Percentiles rank a stretch among this genome's conserved stretches.
Evolutionary conservation across 53 echinoderm and acorn worm genomes (phyloP).

Genomic region (Stichopus horrens): DNA sequence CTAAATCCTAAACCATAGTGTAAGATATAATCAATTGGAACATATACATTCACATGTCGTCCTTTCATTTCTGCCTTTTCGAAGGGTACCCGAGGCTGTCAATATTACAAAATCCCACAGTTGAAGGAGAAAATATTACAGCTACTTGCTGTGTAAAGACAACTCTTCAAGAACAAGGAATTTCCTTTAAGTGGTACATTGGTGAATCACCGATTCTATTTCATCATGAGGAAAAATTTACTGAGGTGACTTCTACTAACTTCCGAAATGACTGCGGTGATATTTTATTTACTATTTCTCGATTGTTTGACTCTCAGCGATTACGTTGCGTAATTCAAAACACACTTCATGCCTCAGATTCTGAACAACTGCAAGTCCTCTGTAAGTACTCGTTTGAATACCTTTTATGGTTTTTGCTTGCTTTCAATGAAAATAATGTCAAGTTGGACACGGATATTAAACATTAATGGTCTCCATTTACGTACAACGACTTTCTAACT

Average conservation of each 20-base stretch:
- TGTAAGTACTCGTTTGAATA: neutral
- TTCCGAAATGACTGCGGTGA: neutral
- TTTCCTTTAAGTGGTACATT: neutral
- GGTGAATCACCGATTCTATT: neutral
- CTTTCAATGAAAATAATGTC: too few species aligned
- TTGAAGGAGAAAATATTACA: neutral
- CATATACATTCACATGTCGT: too few species aligned
- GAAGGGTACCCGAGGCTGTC: neutral
- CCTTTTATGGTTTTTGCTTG: too few species aligned
- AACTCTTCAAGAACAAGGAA: neutral
- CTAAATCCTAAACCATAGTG: too few species aligned
- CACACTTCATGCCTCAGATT: neutral
- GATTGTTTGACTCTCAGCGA: neutral
- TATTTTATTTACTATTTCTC: neutral
- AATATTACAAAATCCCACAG: neutral
- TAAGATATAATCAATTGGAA: too few species aligned
- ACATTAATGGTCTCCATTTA: too few species aligned
- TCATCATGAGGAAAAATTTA: neutral
- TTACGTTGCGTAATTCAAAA: neutral
- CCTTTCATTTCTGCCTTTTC: neutral
- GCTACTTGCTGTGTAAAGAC: neutral
- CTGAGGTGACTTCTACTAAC: neutral
- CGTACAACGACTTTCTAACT: too few species aligned
- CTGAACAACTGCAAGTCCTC: neutral
- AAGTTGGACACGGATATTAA: too few species aligned